Evolutionary conservation across 2,797 vertebrate genomes (phyloP).

Genomic region (Scyliorhinus canicula): DNA sequence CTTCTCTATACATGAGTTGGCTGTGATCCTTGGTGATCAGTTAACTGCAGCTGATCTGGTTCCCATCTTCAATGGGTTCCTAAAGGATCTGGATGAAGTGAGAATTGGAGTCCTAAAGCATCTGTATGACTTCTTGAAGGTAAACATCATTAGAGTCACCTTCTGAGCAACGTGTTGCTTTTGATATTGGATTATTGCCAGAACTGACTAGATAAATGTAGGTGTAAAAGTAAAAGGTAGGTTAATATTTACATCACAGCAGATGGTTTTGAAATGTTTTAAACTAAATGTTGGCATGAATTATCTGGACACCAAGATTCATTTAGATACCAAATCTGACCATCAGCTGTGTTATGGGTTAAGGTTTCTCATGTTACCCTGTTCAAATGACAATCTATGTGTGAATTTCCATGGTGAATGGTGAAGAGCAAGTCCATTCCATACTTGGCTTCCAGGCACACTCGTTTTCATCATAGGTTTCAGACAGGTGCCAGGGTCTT

Average conservation of each 20-base stretch:
- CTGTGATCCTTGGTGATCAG: constrained; percentile 82
- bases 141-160: constrained; percentile 41
- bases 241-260: not conserved
- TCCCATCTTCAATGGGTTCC: constrained; percentile 76
- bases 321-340: not conserved
- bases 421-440: not conserved
- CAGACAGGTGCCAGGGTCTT: not conserved
- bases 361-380: not conserved
- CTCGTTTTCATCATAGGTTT: not conserved
- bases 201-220: not conserved
- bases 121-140: constrained; percentile 68
- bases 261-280: not conserved
- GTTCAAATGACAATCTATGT: not conserved
- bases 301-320: not conserved
- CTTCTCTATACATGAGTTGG: constrained; percentile 84
- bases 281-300: not conserved
- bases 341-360: not conserved
- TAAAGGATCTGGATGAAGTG: constrained; percentile 67
- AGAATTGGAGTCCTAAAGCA: constrained; percentile 66
- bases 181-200: not conserved
- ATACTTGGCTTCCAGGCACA: not conserved
- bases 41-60: constrained; percentile 81
- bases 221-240: not conserved
- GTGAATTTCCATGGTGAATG: not conserved
- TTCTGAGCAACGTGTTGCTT: not conserved